phyloP scores from a whole-genome alignment of 1,140 invertebrate genomes.

The Diploscapter pachys region DNA sequence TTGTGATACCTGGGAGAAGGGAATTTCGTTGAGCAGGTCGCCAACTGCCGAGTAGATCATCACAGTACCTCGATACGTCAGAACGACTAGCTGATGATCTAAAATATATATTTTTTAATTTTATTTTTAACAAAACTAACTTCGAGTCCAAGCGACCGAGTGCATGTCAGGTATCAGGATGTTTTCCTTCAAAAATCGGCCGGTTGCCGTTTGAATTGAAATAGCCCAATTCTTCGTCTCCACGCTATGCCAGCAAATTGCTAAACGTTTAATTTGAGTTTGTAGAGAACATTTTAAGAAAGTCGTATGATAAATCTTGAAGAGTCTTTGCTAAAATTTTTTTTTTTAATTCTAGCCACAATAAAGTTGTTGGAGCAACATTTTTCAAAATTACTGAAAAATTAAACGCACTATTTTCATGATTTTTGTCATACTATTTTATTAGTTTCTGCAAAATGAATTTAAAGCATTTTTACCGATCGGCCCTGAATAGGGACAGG shows the following conservation, averaged over 20 bases:
- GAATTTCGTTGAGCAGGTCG: slow-evolving; percentile 16
- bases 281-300: too few relatives aligned
- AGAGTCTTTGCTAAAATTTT: not conserved
- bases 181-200: too few relatives aligned
- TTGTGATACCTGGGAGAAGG: slow-evolving; percentile 1
- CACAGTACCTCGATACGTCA: slow-evolving; percentile 6
- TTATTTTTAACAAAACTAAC: not conserved
- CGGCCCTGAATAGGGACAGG: slow-evolving; percentile 35
- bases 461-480: slow-evolving; percentile 27
- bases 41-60: slow-evolving; percentile 15
- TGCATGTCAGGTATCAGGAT: too few relatives aligned
- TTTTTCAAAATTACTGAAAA: slow-evolving; percentile 1
- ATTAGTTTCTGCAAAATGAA: slow-evolving; percentile 17
- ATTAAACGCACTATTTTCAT: slow-evolving; percentile 1
- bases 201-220: too few relatives aligned
- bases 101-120: not conserved
- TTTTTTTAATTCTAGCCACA: not conserved
- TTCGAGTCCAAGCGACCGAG: not conserved
- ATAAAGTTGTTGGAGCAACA: slow-evolving; percentile 13
- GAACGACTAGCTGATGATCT: slow-evolving; percentile 17
- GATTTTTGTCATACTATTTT: not conserved
- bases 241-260: too few relatives aligned
- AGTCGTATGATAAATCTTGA: too few relatives aligned
- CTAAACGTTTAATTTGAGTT: too few relatives aligned
- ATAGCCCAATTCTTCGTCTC: too few relatives aligned